Evolutionary conservation across 2,888 invertebrate genomes (phyloP), one percentile per base, ranked within the genome.

Genomic region (Ectemnius lituratus): DNA sequence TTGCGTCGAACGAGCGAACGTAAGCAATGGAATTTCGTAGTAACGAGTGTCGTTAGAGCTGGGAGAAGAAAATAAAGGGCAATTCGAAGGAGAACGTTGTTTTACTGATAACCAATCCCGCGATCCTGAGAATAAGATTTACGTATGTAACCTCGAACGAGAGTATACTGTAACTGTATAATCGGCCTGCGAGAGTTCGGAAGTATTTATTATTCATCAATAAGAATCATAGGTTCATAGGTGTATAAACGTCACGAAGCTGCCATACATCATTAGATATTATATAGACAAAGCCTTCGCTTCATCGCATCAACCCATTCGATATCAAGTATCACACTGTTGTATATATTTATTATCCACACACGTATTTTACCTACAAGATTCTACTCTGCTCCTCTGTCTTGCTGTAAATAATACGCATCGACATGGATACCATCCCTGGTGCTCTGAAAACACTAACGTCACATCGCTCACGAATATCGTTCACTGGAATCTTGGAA

Each of bases 371-470:
- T 62, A 76, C 66, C 70, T 74, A 77, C 72, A 79, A 76, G 74
- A 78, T 84, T 81, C 82, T 86, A 84, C 84, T 83, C 87, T 85
- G 87, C 52, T 52, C 52, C 88, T 89, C 87, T 87, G 83, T 89
- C 85, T 87, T 84, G 90, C 90, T 90, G 90, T 90, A 90, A 89
- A 90, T 90, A 90, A 90, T 88, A 87, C 81, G 89, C 90, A 90
- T 90, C 88, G 87, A 88, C 87, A 88, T 86, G 86, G 86, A 88
- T 84, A 85, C 52, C 88, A 89, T 88, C 85, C 76, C 61, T 88
- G 90, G 89, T 90, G 87, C 87, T 87, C 87, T 87, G 88, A 88
- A 84, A 85, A 87, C 86, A 90, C 89, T 90, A 90, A 90, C 89
- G 89, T 88, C 88, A 37, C 37, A 90, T 89, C 88, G 87, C 88